Conservation (phyloP, 2,797 vertebrate genomes). For the Odontamblyopus lacepedii region DNA sequence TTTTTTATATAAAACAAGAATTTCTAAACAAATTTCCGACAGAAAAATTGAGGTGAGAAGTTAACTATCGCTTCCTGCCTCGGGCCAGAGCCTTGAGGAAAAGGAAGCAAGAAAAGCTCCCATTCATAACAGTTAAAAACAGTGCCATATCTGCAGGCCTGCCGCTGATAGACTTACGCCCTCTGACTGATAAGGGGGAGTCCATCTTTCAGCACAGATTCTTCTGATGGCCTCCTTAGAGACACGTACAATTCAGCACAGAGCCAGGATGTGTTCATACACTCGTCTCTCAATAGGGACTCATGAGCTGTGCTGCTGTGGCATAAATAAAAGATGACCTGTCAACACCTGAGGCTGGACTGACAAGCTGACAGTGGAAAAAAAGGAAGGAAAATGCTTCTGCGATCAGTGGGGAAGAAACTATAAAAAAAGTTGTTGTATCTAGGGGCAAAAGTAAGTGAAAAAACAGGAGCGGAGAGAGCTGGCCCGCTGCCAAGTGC, state of each 20-base stretch:
- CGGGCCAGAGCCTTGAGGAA: slow-evolving; percentile 51
- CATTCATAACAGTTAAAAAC: slow-evolving; percentile 78
- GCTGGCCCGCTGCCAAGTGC: slow-evolving; percentile 54
- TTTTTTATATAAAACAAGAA: not conserved
- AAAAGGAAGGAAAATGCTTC: slow-evolving; percentile 14
- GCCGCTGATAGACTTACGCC: slow-evolving; percentile 74
- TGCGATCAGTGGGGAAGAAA: slow-evolving; percentile 8
- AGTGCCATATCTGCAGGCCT: slow-evolving; percentile 66
- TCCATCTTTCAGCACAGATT: slow-evolving; percentile 75
- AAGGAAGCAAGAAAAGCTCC: slow-evolving; percentile 72
- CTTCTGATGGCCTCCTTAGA: slow-evolving; percentile 66
- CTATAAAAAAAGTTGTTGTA: slow-evolving; percentile 30
- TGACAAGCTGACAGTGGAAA: slow-evolving; percentile 43
- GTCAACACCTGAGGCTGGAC: slow-evolving; percentile 36
- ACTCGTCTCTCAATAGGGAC: slow-evolving; percentile 46
- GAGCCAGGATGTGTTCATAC: slow-evolving; percentile 56
- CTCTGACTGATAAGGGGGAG: slow-evolving; percentile 73
- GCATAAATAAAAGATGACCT: slow-evolving; percentile 63
- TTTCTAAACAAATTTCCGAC: not conserved
- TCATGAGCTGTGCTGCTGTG: slow-evolving; percentile 43
- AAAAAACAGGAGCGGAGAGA: slow-evolving; percentile 25
- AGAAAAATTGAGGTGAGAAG: slow-evolving; percentile 26
- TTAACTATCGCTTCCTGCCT: slow-evolving; percentile 50
- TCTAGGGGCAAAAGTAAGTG: slow-evolving; percentile 10
- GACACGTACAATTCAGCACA: slow-evolving; percentile 62